Percentiles rank a stretch among this genome's conserved stretches.
These are phyloP conservation scores for Platerodrilus igneus DNA, from an alignment of 2,888 invertebrate genomes.

Conservation along the genomic window DNA sequence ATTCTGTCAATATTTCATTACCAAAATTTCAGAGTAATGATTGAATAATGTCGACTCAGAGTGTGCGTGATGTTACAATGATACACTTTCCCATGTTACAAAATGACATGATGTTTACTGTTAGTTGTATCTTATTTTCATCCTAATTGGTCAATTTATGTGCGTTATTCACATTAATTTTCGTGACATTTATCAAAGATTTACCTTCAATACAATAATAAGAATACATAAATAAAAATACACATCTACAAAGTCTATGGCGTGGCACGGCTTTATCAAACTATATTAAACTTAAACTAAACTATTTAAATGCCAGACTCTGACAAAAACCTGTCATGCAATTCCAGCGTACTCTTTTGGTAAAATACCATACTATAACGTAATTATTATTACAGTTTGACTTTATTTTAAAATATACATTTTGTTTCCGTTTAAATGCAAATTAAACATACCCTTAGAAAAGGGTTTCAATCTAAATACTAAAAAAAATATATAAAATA, in stretches of 20 bases:
- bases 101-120: slow-evolving; percentile 3
- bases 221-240: slow-evolving; percentile 4
- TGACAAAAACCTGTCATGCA: slow-evolving; percentile 17
- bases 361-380: slow-evolving; percentile 58
- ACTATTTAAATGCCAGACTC: slow-evolving; percentile 11
- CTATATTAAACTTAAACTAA: slow-evolving; percentile 11
- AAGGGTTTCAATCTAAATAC: slow-evolving; percentile 11
- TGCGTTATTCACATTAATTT: slow-evolving; percentile 16
- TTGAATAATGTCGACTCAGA: slow-evolving; percentile 12
- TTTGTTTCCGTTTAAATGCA: slow-evolving; percentile 39
- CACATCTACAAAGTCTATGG: slow-evolving; percentile 14
- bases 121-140: slow-evolving; percentile 8
- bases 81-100: slow-evolving; percentile 21
- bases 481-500: slow-evolving; percentile 14
- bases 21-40: slow-evolving; percentile 19
- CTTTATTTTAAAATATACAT: slow-evolving; percentile 38
- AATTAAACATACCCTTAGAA: slow-evolving; percentile 28
- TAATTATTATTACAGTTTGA: slow-evolving; percentile 55
- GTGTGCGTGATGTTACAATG: slow-evolving; percentile 17
- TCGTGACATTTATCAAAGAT: slow-evolving; percentile 16
- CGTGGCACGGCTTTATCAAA: slow-evolving; percentile 4
- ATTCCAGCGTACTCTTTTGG: slow-evolving; percentile 40
- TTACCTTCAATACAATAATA: slow-evolving; percentile 10
- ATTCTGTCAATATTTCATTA: too few species aligned
- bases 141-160: slow-evolving; percentile 19